Base-by-base conservation (phyloP, 1,140 invertebrate species). In the Scaptomyza pallida region DNA sequence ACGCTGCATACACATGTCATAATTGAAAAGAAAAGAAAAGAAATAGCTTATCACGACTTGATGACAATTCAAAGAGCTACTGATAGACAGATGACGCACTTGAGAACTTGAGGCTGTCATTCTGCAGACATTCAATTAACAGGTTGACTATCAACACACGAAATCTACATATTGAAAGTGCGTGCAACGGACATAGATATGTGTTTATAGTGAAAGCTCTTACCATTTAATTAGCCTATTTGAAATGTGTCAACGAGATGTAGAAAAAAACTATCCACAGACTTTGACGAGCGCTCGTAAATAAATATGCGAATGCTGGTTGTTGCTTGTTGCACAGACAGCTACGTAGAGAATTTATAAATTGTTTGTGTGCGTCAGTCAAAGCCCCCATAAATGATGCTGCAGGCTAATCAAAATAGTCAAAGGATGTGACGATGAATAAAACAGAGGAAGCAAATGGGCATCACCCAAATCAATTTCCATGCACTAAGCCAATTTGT, bases 391-490 rank as follows among this genome's bases (percentile, higher is more conserved):
- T 54, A 63, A 62, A 69, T 33, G 43, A 33, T 51, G 47, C 59
- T 63, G 16, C 6, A 21, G 63, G 67, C 67, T 21, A 63, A 51
- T 56, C 41, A 56, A 48, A 57, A 52, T 16, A 65, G 50, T 33
- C 12, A 17, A 26, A 40, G 43, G 23, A 55, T 23, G 35, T 67
- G 45, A 4, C 48, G 4, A 45, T 17, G 10, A 13, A 35, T 13
- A 16, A 59, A 59, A 23, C 3, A 41, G 30, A 17, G 26, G 40
- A 57, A 50, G 44, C 16, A 21, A 41, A 26, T 3, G 54, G 48
- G 43, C 10, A 6, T 43, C 37, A 37, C 60, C 45, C 10, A 71
- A 71, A 52, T 44, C 61, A 59, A 65, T 71, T 71, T 65, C 30
- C 30, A 5, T 21, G 48, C 40, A 43, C 33, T 30, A 33, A 23